Base-by-base conservation (phyloP, 2,113 vertebrate genomes). In the Glaucomys volans region DNA sequence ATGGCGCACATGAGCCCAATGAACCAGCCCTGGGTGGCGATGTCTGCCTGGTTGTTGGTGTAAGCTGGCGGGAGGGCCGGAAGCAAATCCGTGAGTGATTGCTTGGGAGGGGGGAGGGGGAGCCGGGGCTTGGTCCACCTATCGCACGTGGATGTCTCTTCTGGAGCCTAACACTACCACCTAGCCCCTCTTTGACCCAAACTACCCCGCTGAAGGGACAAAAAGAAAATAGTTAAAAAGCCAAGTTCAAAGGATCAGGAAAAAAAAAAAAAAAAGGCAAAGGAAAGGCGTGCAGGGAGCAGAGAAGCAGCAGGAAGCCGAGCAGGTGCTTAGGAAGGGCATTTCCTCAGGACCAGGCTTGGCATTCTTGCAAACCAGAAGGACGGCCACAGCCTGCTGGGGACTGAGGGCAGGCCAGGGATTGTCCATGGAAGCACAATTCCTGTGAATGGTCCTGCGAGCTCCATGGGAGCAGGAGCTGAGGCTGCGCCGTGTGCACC, bases 21-120 rank as follows among this genome's bases (percentile, higher is more conserved):
- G 98, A 99, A 99, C 99, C 99, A 99, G 98, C 99, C 99, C 97
- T 99, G 99, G 6, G 99, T 99, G 82, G 99, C 99, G 20, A 99
- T 99, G 99, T 99, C 99, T 0, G 99, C 99, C 28, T 99, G 99
- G 95, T 99, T 99, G 97, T 99, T 99, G 97, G 98, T 99, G 96
- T 99, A 99, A 86, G 99, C 99, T 99, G 98, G 7, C 0, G 59
- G 80, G 95, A 71, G 66, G 90, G 96, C 3, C 0, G 44, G 91
- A 96, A 95, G 92, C 50, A 77, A 4, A 95, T 5, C 37, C 5
- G 1, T 89, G 79, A 24, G 72, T 1, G 86, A 47, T 0, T 4
- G 50, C 16, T 5, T 2, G 0, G 1, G 32, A 26, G 64, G 24
- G 40, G 0, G 2, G 30, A 66, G 0, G 32, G 52, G 37, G 59